Conservation (phyloP, 2,888 invertebrate genomes). For the Cryptocephalus moraei region DNA sequence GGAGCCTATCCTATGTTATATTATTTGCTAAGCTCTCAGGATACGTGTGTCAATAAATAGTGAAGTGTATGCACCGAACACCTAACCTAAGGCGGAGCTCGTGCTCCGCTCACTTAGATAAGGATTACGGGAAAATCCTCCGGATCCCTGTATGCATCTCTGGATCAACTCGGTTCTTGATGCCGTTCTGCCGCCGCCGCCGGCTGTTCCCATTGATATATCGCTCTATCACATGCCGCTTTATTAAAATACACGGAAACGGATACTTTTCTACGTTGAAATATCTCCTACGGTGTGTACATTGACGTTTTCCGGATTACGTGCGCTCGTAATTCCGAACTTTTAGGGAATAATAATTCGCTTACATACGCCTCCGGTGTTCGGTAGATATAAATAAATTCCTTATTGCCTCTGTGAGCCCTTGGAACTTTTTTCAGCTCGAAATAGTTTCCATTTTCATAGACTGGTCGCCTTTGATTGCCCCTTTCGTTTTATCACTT, state of each 20-base stretch:
- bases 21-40: constrained; percentile 22
- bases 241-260: neutral
- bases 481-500: too few relatives aligned
- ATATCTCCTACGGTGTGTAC: too few relatives aligned
- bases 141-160: constrained; percentile 17
- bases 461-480: too few relatives aligned
- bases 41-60: constrained; percentile 24
- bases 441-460: too few relatives aligned
- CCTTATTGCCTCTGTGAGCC: too few relatives aligned
- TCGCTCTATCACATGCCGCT: constrained; percentile 5
- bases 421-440: too few relatives aligned
- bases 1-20: constrained; percentile 3
- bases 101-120: constrained; percentile 24
- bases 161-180: constrained; percentile 16
- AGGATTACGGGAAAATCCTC: constrained; percentile 21
- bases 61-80: constrained; percentile 22
- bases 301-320: too few relatives aligned
- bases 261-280: too few relatives aligned
- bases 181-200: constrained; percentile 2
- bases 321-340: too few relatives aligned
- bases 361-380: too few relatives aligned
- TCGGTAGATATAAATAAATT: too few relatives aligned
- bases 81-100: constrained; percentile 23
- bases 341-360: too few relatives aligned
- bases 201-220: constrained; percentile 13